A percentile compares a stretch with the other conserved stretches of the same genome.
phyloP scores from a whole-genome alignment of 2,113 vertebrate species.

The Beaufortia kweichowensis region DNA sequence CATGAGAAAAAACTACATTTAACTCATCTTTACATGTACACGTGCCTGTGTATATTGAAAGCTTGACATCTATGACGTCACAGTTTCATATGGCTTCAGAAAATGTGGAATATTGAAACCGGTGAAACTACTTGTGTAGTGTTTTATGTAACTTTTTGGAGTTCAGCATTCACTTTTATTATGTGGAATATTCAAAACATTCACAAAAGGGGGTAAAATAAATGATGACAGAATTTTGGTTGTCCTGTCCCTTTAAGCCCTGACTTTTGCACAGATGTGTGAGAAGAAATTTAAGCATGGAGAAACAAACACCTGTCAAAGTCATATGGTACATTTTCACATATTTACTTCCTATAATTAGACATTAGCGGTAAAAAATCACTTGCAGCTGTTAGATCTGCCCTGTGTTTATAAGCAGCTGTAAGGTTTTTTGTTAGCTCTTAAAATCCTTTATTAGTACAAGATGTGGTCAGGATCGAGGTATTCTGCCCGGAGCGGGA shows the following conservation, averaged over 20 bases:
- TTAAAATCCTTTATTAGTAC: slow-evolving; percentile 29
- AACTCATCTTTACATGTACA: no score
- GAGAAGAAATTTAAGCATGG: not conserved
- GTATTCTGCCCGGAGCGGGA: not conserved
- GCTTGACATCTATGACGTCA: no score
- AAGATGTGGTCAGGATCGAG: slow-evolving; percentile 13
- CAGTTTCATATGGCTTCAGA: no score
- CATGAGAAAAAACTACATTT: no score
- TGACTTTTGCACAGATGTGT: not conserved
- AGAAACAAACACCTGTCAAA: slow-evolving; percentile 13
- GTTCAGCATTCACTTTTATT: no score
- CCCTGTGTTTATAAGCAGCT: slow-evolving; percentile 13
- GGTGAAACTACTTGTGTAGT: no score
- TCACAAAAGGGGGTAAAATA: no score
- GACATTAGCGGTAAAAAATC: slow-evolving; percentile 1
- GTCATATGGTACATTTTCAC: not conserved
- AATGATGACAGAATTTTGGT: no score
- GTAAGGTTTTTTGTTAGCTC: slow-evolving; percentile 1
- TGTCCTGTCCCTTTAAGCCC: not conserved
- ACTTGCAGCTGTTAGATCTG: not conserved
- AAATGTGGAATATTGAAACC: no score
- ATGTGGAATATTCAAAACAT: no score
- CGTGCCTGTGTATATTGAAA: no score
- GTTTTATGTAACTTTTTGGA: no score
- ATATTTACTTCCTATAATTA: not conserved